Conservation (phyloP, 2,797 vertebrate genomes). For the Hydrolagus colliei region DNA sequence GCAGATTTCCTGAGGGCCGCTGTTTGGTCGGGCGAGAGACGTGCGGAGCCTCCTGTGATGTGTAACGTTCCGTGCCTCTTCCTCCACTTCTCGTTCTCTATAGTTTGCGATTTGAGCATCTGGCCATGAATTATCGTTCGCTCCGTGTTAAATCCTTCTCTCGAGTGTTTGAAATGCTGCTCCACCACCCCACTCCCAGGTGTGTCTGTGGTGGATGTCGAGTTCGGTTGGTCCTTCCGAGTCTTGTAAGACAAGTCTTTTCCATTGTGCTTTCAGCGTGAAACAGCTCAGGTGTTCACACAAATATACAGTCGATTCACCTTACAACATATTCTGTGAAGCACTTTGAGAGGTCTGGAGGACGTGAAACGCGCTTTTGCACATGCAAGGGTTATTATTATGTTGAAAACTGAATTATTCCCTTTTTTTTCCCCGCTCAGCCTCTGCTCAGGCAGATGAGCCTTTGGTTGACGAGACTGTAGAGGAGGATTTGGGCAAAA, state of each 20-base stretch:
- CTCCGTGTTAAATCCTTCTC: neutral
- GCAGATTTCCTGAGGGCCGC: too few relatives aligned
- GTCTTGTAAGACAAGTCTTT: neutral
- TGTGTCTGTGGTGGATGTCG: neutral
- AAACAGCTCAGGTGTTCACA: too few relatives aligned
- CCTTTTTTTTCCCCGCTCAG: slow-evolving; percentile 44
- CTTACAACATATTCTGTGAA: too few relatives aligned
- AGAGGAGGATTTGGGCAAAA: slow-evolving; percentile 91
- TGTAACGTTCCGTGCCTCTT: too few relatives aligned
- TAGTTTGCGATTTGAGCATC: neutral
- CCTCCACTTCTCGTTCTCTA: neutral
- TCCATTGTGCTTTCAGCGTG: neutral
- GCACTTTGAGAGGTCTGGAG: too few relatives aligned
- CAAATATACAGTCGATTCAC: too few relatives aligned
- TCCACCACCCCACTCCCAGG: neutral
- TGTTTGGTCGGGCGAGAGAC: neutral
- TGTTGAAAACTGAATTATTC: too few relatives aligned
- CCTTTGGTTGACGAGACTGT: slow-evolving; percentile 75
- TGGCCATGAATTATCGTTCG: neutral
- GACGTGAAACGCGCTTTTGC: too few relatives aligned
- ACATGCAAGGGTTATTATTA: too few relatives aligned
- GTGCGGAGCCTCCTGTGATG: neutral
- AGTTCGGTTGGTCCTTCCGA: neutral
- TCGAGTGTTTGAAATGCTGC: neutral
- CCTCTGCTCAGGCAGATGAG: slow-evolving; percentile 75